Base-by-base conservation (phyloP, 2,797 vertebrate genomes). In the Emys orbicularis region DNA sequence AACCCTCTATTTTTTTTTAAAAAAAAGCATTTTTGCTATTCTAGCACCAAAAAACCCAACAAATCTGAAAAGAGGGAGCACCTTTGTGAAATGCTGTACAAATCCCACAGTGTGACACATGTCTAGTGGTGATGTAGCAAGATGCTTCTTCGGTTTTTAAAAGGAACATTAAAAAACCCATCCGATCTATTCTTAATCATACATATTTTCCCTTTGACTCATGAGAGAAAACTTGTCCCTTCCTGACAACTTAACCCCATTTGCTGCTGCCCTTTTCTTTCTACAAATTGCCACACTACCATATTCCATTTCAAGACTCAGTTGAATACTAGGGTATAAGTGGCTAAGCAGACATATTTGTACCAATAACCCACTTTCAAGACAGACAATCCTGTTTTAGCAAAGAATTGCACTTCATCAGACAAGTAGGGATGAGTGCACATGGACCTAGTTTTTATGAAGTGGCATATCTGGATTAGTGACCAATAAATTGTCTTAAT, bases 341-440 rank as follows among this genome's bases (percentile, higher is more conserved):
- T n/a, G 47, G 41, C 61, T 82, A 76, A 41, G 1, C 7, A 21
- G 21, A 2, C 19, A 18, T 41, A 23, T 34, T 56, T 89, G 61
- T 81, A 81, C 25, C 53, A 74, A 86, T 16, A n/a, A 81, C 37
- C 83, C 81, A 3, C 90, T 96, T 94, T 79, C 34, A 94, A 93
- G 56, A 19, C 59, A 29, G 53, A 87, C 47, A 85, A 90, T n/a
- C 49, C 92, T 76, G 83, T 87, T 90, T 86, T 44, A 68, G 83
- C 79, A 94, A 94, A 23, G 0, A 92, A 65, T 54, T 86, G 10
- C 12, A 34, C 49, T 19, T 1, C 23, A 1, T 76, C 2, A 2
- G 44, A 56, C 12, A 19, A 27, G 13, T 2, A 84, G 53, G 2
- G 3, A 95, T 47, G 34, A 77, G 44, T 79, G 76, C 61, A 90